A percentile compares a stretch with the other conserved stretches of the same genome.
Conservation (phyloP, 2,888 invertebrate genomes). For the Drosophila flavopinicola region DNA sequence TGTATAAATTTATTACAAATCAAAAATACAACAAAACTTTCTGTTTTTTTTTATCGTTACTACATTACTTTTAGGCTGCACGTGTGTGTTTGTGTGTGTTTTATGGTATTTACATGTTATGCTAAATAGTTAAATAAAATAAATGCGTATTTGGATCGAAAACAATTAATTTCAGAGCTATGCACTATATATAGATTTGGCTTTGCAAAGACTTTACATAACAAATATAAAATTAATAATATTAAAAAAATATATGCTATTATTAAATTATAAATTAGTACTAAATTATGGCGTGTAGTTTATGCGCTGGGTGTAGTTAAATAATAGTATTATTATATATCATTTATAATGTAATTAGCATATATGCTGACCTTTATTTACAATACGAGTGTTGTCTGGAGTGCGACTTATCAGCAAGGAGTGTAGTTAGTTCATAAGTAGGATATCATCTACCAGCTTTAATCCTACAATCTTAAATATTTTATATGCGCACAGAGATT, state of each 20-base stretch:
- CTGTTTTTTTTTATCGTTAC: conserved; percentile 1
- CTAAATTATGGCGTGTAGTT: conserved; percentile 69
- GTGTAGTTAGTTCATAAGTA: conserved; percentile 31
- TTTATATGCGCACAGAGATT: conserved; percentile 47
- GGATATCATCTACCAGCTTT: conserved; percentile 27
- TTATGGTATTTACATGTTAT: conserved; percentile 60
- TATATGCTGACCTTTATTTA: conserved; percentile 52
- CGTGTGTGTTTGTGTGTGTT: not conserved
- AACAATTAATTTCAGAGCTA: conserved; percentile 42
- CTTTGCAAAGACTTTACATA: conserved; percentile 63
- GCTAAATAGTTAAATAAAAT: conserved; percentile 57
- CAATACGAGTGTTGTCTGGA: conserved; percentile 39
- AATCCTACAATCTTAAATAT: conserved; percentile 10
- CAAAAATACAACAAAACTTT: conserved; percentile 7
- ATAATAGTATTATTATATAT: conserved; percentile 17
- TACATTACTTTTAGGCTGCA: conserved; percentile 6
- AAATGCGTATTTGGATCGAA: conserved; percentile 69
- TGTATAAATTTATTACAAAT: conserved; percentile 21
- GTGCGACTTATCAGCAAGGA: conserved; percentile 42
- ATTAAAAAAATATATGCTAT: conserved; percentile 14
- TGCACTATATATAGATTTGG: conserved; percentile 71
- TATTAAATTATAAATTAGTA: too few species aligned
- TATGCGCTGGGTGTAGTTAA: conserved; percentile 46
- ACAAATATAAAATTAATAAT: conserved; percentile 18
- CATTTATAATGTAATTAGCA: conserved; percentile 26